Evolutionary conservation across 2,113 vertebrate species (phyloP).

Genomic region (Dasypus novemcinctus): DNA sequence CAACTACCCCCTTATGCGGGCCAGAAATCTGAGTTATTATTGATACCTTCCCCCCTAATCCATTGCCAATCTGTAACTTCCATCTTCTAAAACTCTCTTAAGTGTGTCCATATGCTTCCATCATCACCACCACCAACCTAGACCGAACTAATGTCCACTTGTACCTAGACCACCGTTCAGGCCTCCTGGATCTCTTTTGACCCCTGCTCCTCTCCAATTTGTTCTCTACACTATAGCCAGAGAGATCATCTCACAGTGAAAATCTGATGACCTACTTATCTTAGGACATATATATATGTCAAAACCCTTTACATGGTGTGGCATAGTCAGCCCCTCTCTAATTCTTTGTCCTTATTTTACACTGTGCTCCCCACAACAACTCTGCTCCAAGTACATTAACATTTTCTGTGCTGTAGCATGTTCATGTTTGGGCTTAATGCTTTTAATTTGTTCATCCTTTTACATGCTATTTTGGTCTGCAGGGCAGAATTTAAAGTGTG

Average conservation of each 20-base stretch:
- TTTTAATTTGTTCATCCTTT: not conserved
- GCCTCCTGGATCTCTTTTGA: not conserved
- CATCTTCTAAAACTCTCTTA: not conserved
- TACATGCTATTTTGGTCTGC: not conserved
- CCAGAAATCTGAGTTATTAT: not conserved
- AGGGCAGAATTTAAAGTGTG: not conserved
- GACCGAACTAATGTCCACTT: not conserved
- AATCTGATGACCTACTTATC: not conserved
- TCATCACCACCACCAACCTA: not conserved
- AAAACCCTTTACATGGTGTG: not conserved
- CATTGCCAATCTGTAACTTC: not conserved
- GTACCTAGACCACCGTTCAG: not conserved
- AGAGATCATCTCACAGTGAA: not conserved
- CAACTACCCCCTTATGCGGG: not conserved
- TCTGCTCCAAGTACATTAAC: not conserved
- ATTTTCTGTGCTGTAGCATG: not conserved
- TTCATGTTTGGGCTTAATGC: not conserved
- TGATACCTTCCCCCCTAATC: not conserved
- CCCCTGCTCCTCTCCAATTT: not conserved
- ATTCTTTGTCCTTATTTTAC: not conserved
- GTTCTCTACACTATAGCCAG: not conserved
- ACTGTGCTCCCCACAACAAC: not conserved
- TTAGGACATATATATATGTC: not conserved
- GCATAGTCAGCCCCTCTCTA: not conserved
- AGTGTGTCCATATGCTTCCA: not conserved